Conservation (phyloP, 2,888 invertebrate species). For the Cancer borealis region DNA sequence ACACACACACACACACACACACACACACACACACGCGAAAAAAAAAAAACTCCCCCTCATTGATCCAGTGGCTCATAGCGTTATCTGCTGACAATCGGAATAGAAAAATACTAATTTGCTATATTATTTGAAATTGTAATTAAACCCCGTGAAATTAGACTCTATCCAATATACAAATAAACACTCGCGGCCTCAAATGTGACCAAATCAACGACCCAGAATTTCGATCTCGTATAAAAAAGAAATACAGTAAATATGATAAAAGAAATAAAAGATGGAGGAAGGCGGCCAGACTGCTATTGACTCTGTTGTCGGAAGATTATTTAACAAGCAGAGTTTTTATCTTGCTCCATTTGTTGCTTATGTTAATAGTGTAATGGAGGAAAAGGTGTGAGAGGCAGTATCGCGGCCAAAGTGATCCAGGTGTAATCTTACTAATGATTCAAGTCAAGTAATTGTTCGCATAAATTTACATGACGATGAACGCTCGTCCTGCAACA, state of each 20-base stretch:
- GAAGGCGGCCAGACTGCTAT: background rate
- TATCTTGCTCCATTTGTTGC: background rate
- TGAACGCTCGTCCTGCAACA: background rate
- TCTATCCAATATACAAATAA: background rate
- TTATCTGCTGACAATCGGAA: constrained; percentile 7
- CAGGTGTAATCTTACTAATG: constrained; percentile 12
- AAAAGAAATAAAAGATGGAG: background rate
- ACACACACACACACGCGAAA: background rate
- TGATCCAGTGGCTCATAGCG: background rate
- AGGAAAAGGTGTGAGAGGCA: background rate
- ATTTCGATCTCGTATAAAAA: background rate
- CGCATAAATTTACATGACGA: constrained; percentile 20
- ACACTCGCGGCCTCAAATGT: background rate
- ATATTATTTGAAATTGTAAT: constrained; percentile 17
- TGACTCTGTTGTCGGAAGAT: background rate
- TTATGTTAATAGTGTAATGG: background rate
- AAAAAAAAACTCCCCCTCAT: background rate
- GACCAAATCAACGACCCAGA: background rate
- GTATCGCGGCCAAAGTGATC: constrained; percentile 6
- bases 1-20: constrained; percentile 20
- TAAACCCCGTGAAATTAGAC: background rate
- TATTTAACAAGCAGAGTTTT: background rate
- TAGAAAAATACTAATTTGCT: constrained; percentile 2
- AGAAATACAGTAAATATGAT: background rate
- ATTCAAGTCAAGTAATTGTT: background rate